Base-by-base conservation (phyloP, 2,113 vertebrate genomes). In the Macroglossus sobrinus region DNA sequence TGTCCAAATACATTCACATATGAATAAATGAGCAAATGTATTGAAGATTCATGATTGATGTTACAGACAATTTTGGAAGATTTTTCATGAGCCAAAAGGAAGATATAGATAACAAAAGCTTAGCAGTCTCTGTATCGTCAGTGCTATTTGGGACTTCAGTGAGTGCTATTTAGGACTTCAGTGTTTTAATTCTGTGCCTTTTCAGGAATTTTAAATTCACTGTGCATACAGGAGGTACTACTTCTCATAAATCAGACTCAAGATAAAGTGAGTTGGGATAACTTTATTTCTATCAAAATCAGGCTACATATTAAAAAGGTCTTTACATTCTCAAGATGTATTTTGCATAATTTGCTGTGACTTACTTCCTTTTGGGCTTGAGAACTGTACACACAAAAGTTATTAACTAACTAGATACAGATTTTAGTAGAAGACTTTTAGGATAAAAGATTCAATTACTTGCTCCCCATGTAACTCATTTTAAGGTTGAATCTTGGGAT, bases 31-130 rank as follows among this genome's bases (percentile, higher is more conserved):
- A 30, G 33, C 11, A 35, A 69, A 69, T 43, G 5, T 7, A 0
- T 0, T 3, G 4, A 33, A 86, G 45, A 22, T 66, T 40, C 40
- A 7, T 0, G 0, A 71, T 38, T 43, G 3, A 16, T 57, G 2
- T 68, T 0, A 81, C 33, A 78, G 66, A n/a, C 5, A 53, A n/a
- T 38, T 92, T 91, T 35, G 88, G 50, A 50, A 64, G 43, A 12
- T 80, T 57, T 78, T 61, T 63, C 21, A 18, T 68, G 11, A 69
- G 40, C 14, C 75, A 76, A 84, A 8, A 81, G 33, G 9, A 64
- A 87, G 45, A 50, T 26, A 24, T 4, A 79, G 38, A 15, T 7
- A 63, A 7, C 4, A 92, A 66, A 78, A 93, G 21, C 24, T 93
- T 66, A 69, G 59, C 0, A 0, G 0, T 0, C 61, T 87, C 4